These are phyloP conservation scores for Cynodonichthys magdalenae DNA, from an alignment of 2,797 vertebrate genomes.

Conservation along the genomic window DNA sequence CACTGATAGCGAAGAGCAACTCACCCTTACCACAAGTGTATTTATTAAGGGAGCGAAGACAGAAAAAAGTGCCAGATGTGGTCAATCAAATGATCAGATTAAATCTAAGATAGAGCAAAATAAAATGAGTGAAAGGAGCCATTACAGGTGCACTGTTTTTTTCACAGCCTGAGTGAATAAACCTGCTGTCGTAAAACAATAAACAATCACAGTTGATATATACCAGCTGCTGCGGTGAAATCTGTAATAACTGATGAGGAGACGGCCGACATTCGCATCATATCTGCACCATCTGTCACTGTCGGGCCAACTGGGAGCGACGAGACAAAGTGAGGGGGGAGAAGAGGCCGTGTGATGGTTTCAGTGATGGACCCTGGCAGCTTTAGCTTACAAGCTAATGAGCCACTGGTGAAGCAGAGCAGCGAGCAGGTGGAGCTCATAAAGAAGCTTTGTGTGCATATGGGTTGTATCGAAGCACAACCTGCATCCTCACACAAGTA, in stretches of 20 bases:
- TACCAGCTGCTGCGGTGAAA: conserved; percentile 29
- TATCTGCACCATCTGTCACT: conserved; percentile 64
- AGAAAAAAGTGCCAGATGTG: conserved; percentile 19
- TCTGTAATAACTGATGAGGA: conserved; percentile 53
- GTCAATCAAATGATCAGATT: no score
- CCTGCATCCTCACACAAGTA: conserved; percentile 49
- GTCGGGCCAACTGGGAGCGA: conserved; percentile 50
- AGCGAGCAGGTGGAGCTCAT: conserved; percentile 59
- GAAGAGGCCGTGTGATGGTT: conserved; percentile 11
- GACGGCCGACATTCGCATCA: conserved; percentile 50
- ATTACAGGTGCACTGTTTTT: conserved; percentile 9
- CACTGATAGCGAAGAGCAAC: conserved; percentile 30
- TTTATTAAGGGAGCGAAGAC: conserved; percentile 36
- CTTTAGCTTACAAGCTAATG: conserved; percentile 47
- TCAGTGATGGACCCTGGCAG: conserved; percentile 46
- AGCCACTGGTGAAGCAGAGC: conserved; percentile 36
- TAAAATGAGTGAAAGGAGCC: conserved; percentile 3
- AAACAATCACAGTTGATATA: conserved; percentile 47
- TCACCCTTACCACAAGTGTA: conserved; percentile 10
- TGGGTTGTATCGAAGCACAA: conserved; percentile 44
- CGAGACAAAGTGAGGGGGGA: conserved; percentile 35
- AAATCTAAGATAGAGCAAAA: no score
- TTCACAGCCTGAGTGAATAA: conserved; percentile 22
- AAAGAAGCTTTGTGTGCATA: conserved; percentile 62
- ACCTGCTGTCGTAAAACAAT: conserved; percentile 17